A percentile compares a stretch with the other conserved stretches of the same genome.
Conservation (phyloP, 2,797 vertebrate species). For the Enteromius radiatus region DNA sequence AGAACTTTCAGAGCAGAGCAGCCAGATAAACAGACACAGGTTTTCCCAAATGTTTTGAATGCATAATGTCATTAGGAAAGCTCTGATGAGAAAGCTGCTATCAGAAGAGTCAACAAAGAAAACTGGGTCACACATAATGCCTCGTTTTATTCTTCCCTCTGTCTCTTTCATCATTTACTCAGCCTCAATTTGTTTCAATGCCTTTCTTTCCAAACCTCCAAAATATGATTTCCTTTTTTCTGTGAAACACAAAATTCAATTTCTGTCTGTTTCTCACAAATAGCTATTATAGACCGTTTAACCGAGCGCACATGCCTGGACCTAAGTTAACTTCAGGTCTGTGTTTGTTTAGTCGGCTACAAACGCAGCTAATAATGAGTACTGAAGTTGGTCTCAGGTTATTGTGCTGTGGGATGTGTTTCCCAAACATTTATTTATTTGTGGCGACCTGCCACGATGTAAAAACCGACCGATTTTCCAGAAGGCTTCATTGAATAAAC, state of each 20-base stretch:
- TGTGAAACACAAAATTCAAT: not conserved
- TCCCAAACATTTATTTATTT: no score
- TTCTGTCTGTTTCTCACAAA: not conserved
- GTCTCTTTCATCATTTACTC: not conserved
- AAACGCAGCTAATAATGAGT: no score
- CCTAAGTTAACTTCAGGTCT: no score
- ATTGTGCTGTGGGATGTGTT: no score
- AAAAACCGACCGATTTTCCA: no score
- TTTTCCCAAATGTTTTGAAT: conserved; percentile 2
- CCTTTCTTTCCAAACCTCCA: not conserved
- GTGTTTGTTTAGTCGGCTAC: no score
- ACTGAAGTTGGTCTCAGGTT: no score
- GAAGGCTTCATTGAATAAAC: no score
- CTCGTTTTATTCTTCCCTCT: not conserved
- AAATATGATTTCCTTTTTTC: not conserved
- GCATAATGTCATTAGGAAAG: conserved; percentile 33
- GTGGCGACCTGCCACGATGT: no score
- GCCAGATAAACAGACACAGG: conserved; percentile 10
- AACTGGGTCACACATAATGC: conserved; percentile 36
- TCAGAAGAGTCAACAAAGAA: conserved; percentile 30
- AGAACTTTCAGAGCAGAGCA: not conserved
- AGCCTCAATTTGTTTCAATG: not conserved
- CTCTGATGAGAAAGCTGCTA: conserved; percentile 11
- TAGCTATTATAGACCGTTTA: not conserved
- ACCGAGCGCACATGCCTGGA: no score